Base-by-base conservation (phyloP, 2,888 invertebrate species). In the Amphipyra berbera region DNA sequence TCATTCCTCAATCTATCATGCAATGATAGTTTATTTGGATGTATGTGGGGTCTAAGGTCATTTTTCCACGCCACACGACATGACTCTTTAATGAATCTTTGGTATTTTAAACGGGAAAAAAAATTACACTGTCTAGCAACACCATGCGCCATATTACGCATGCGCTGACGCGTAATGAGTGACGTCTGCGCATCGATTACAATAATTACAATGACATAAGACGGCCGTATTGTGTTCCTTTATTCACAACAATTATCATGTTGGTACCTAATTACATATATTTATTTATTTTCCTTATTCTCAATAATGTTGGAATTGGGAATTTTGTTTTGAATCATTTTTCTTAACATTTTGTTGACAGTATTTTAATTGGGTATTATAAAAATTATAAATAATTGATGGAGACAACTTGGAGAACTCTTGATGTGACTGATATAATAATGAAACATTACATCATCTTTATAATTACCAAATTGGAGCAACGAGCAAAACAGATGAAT, bases 181-280 rank as follows among this genome's bases (percentile, higher is more conserved):
- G 68, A 63, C 74, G 60, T 73, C 56, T 73, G 12, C 54, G 49
- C 56, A 54, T 57, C 49, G 21, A 21, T 21, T 21, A 21, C 21
- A 21, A 21, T 21, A 33, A 56, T 67, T 58, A 67, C 42, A 47
- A 61, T 45, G 40, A 46, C 42, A 49, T 53, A 55, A 56, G 37
- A 50, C 6, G 8, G 21, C 27, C 57, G 21, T 30, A 48, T 27
- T 44, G 45, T 55, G 47, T 59, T 53, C 49, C 13, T 21, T 55
- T 42, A 66, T 57, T 33, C 27, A 38, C 12, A 12, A n/a, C n/a
- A 50, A 42, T 21, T 21, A 21, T 21, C 21, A 21, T 21, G 21
- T 21, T 21, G 21, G 21, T 21, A 21, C 21, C 21, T 21, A 21
- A 21, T 21, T 21, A 3, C 21, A 2, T 21, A 3, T 21, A 21